Evolutionary conservation across 1,140 invertebrate species (phyloP).

Genomic region (Trichonephila inaurata): DNA sequence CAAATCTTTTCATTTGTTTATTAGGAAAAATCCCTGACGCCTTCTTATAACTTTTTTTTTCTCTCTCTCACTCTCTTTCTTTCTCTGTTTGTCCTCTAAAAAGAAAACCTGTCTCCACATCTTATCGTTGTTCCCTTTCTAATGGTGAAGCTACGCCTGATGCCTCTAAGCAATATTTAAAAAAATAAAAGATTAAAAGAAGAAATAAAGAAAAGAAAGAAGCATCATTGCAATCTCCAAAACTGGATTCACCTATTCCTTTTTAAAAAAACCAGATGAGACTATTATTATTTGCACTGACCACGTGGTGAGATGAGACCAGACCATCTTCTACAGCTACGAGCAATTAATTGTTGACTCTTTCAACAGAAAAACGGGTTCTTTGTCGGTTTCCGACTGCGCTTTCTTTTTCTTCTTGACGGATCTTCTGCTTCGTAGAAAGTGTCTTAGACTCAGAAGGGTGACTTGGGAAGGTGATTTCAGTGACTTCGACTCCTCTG

Average conservation of each 20-base stretch:
- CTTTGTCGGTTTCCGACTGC: background rate
- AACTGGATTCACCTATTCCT: constrained; percentile 30
- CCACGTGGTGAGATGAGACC: constrained; percentile 7
- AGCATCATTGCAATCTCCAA: background rate
- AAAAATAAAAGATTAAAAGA: background rate
- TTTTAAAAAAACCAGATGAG: constrained; percentile 2
- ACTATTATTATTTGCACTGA: constrained; percentile 2
- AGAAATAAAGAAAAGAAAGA: background rate
- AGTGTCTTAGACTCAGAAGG: background rate
- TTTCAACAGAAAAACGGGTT: constrained; percentile 23
- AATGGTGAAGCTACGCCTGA: constrained; percentile 2
- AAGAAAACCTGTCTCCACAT: constrained; percentile 6
- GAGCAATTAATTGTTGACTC: constrained; percentile 26
- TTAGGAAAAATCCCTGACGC: constrained; percentile 23
- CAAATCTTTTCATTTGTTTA: constrained; percentile 9
- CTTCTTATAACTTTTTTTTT: background rate
- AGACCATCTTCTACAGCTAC: constrained; percentile 9
- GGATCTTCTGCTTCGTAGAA: constrained; percentile 32
- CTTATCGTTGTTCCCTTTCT: background rate
- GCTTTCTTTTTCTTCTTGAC: background rate
- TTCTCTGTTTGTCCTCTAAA: background rate
- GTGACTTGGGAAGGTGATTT: background rate
- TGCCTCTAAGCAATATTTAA: background rate
- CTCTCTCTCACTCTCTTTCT: background rate
- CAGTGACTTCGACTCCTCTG: background rate